Conservation (phyloP, 2,113 vertebrate species). For the Aramus guarauna region DNA sequence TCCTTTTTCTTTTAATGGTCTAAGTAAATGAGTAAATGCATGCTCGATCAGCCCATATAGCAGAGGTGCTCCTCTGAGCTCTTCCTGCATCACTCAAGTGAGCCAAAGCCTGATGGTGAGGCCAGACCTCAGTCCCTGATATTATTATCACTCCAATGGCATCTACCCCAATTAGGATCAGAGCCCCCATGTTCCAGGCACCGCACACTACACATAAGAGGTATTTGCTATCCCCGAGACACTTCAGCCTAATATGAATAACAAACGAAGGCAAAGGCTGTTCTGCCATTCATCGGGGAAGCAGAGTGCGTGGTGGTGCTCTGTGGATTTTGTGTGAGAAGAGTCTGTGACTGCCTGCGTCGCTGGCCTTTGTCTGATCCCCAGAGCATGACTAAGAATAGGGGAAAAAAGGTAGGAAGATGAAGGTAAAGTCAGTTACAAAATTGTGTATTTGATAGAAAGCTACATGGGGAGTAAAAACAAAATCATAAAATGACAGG, state of each 20-base stretch:
- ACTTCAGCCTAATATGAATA: neutral
- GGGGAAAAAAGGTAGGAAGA: conserved; percentile 7
- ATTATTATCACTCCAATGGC: neutral
- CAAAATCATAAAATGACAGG: conserved; percentile 44
- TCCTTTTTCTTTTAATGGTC: neutral
- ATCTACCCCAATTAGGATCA: neutral
- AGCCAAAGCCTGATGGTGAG: neutral
- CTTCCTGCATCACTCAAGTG: neutral
- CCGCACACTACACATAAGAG: neutral
- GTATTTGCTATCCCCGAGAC: neutral
- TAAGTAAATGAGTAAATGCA: neutral
- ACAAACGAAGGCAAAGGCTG: neutral
- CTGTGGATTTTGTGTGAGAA: neutral
- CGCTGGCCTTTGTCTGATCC: neutral
- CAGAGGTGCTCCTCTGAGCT: neutral
- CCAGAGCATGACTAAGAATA: neutral
- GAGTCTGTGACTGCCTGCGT: neutral
- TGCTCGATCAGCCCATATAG: neutral
- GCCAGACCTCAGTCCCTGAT: neutral
- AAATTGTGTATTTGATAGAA: conserved; percentile 33
- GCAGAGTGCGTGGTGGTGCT: neutral
- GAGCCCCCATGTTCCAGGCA: neutral
- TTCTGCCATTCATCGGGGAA: neutral
- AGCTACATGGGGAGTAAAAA: conserved; percentile 25
- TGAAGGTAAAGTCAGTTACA: conserved; percentile 57